These are phyloP conservation scores for Disparrhopalites patrizii DNA, from an alignment of 2,888 invertebrate genomes.

Conservation along the genomic window DNA sequence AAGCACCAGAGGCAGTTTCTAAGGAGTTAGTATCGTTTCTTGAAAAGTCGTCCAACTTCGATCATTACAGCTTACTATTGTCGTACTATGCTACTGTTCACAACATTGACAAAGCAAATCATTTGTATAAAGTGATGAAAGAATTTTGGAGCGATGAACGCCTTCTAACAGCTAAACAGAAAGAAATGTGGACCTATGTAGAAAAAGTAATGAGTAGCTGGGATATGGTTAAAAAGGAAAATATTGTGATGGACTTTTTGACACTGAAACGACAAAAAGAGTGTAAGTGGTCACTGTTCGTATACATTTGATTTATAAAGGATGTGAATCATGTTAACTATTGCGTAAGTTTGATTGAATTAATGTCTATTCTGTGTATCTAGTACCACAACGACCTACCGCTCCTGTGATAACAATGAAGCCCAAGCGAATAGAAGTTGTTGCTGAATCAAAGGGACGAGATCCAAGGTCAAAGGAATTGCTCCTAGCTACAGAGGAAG, in stretches of 20 bases:
- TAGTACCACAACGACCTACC: not conserved
- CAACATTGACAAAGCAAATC: constrained; percentile 17
- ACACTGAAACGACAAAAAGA: constrained; percentile 19
- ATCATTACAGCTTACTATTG: constrained; percentile 13
- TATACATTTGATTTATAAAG: not conserved
- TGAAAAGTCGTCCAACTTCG: constrained; percentile 12
- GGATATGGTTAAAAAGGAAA: constrained; percentile 9
- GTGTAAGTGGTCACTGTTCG: too few relatives aligned
- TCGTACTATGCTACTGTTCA: constrained; percentile 2
- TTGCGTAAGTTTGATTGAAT: not conserved
- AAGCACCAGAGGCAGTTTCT: not conserved
- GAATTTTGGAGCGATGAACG: constrained; percentile 18
- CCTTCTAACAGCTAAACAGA: constrained; percentile 17
- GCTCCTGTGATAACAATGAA: constrained; percentile 12
- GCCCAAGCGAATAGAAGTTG: constrained; percentile 1
- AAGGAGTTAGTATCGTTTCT: constrained; percentile 17
- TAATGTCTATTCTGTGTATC: not conserved
- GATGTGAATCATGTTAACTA: not conserved
- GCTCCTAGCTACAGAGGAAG: not conserved
- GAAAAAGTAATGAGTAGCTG: constrained; percentile 2
- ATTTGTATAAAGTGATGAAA: constrained; percentile 21
- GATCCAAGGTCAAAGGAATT: too few relatives aligned
- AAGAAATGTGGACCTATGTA: constrained; percentile 9
- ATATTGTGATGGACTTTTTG: constrained; percentile 21
- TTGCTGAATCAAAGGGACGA: too few relatives aligned